Percentiles rank a stretch among this genome's conserved stretches.
These are phyloP conservation scores for Zygaena filipendulae DNA, from an alignment of 2,888 invertebrate species.

Conservation along the genomic window DNA sequence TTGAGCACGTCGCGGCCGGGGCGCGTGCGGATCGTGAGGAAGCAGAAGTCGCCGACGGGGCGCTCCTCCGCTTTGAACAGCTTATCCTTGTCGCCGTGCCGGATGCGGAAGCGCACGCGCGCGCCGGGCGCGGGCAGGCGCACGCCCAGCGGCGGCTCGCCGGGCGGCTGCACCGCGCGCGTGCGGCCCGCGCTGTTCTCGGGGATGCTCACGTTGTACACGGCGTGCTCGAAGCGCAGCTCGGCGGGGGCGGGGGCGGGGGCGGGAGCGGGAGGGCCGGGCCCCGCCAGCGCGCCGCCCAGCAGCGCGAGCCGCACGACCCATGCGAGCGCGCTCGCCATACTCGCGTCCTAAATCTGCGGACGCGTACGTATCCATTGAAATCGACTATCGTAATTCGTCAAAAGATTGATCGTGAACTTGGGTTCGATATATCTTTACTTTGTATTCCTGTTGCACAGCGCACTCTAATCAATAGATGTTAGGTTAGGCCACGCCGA, in stretches of 20 bases:
- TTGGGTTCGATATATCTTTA: no score
- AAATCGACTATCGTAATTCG: neutral
- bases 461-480: no score
- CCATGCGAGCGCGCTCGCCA: slow-evolving; percentile 29
- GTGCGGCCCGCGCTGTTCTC: slow-evolving; percentile 94
- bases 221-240: slow-evolving; percentile 75
- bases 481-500: no score
- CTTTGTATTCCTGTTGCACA: no score
- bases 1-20: slow-evolving; percentile 92
- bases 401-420: neutral
- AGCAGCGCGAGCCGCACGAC: slow-evolving; percentile 38
- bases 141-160: slow-evolving; percentile 80
- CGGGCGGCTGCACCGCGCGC: slow-evolving; percentile 77
- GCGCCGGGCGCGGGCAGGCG: slow-evolving; percentile 41
- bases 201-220: slow-evolving; percentile 90
- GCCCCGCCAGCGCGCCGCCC: slow-evolving; percentile 37
- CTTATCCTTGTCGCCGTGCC: slow-evolving; percentile 87
- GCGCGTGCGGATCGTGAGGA: slow-evolving; percentile 88
- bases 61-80: slow-evolving; percentile 94
- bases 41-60: slow-evolving; percentile 94
- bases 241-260: slow-evolving; percentile 17
- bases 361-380: slow-evolving; percentile 15
- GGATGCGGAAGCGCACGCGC: slow-evolving; percentile 84
- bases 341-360: slow-evolving; percentile 8
- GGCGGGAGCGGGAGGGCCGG: slow-evolving; percentile 16